Evolutionary conservation across 2,113 vertebrate species (phyloP).

Genomic region (Gallinago jamesoni): DNA sequence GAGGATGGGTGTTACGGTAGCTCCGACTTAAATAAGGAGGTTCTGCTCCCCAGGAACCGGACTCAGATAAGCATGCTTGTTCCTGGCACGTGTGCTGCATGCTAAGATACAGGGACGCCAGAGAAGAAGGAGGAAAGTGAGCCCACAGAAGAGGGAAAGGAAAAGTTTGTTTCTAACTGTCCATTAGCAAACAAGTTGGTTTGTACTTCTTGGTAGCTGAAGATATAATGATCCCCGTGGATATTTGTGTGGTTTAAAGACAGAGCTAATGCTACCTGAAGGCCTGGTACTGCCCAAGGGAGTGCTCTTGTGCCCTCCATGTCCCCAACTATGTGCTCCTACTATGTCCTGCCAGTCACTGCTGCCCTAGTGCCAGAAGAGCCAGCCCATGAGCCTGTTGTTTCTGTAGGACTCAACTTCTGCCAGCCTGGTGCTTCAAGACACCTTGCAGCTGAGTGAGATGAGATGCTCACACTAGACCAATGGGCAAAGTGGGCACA

Average conservation of each 20-base stretch:
- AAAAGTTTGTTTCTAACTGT: neutral
- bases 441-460: neutral
- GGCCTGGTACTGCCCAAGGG: neutral
- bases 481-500: neutral
- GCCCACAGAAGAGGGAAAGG: neutral
- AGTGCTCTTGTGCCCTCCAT: neutral
- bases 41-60: neutral
- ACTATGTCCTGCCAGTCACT: neutral
- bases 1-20: neutral
- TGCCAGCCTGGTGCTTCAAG: neutral
- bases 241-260: neutral
- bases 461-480: neutral
- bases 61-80: accelerated
- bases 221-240: neutral
- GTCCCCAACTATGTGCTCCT: accelerated
- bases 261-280: neutral
- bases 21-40: neutral
- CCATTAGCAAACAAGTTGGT: neutral
- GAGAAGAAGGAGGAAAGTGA: neutral
- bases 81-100: neutral
- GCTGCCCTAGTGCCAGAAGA: neutral
- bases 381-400: neutral
- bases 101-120: accelerated
- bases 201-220: neutral
- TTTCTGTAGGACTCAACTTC: neutral